Conservation (phyloP, 2,888 invertebrate genomes). For the Heliconius sara region DNA sequence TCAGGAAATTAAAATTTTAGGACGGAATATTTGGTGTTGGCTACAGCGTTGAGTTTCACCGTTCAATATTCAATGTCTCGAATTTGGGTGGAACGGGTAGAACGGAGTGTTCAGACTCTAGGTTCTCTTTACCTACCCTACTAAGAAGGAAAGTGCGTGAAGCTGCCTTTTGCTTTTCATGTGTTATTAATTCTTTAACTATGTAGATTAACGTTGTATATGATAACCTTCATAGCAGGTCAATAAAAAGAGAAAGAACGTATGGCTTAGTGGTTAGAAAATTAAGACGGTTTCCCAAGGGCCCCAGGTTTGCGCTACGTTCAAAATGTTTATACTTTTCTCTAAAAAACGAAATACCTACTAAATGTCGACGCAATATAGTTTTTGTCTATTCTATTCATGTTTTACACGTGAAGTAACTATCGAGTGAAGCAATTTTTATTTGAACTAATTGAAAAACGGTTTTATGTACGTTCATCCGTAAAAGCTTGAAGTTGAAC, state of each 20-base stretch:
- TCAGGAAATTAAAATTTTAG: not conserved
- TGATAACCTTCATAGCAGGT: too few species aligned
- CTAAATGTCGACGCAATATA: not conserved
- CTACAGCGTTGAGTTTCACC: not conserved
- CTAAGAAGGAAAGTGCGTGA: too few species aligned
- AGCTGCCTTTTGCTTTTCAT: too few species aligned
- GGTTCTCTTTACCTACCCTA: too few species aligned
- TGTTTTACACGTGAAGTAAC: not conserved
- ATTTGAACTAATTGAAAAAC: constrained; percentile 14
- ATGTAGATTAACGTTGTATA: too few species aligned
- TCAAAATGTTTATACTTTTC: not conserved
- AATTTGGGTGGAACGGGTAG: too few species aligned
- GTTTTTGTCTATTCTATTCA: not conserved
- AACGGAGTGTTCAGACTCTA: too few species aligned
- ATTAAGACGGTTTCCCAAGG: not conserved
- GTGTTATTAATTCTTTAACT: too few species aligned
- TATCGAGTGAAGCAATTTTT: constrained; percentile 2
- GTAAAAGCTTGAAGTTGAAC: constrained; percentile 8
- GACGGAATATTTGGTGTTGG: not conserved
- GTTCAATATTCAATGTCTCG: not conserved
- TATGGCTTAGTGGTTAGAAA: not conserved
- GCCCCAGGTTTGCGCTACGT: not conserved
- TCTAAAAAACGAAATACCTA: not conserved
- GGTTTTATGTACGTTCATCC: not conserved
- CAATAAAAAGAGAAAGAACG: too few species aligned